Evolutionary conservation across 1,140 invertebrate species (phyloP).

Genomic region (Archivesica marissinica): DNA sequence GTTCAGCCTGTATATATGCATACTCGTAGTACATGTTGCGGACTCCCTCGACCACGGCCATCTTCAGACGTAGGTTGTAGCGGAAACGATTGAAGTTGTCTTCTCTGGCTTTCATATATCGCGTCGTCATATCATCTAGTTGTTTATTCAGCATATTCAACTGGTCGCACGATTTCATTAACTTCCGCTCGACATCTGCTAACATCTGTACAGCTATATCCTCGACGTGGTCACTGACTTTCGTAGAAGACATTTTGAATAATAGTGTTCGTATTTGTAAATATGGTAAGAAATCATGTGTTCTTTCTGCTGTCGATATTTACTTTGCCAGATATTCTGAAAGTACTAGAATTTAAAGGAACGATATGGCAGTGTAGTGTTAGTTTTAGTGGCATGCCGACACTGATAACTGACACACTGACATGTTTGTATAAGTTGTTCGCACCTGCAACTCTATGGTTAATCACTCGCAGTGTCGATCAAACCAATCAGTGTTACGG

Average conservation of each 20-base stretch:
- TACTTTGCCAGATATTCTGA: too few species aligned
- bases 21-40: slow-evolving; percentile 69
- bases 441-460: too few species aligned
- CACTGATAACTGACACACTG: background rate
- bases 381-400: too few species aligned
- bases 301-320: too few species aligned
- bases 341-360: too few species aligned
- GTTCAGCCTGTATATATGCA: slow-evolving; percentile 61
- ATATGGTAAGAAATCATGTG: too few species aligned
- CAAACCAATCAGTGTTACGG: too few species aligned
- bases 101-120: slow-evolving; percentile 61
- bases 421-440: slow-evolving; percentile 4
- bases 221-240: background rate
- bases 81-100: slow-evolving; percentile 56
- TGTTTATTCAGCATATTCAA: slow-evolving; percentile 59
- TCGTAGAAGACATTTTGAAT: background rate
- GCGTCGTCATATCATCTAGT: slow-evolving; percentile 39
- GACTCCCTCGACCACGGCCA: slow-evolving; percentile 65
- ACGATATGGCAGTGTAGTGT: too few species aligned
- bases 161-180: slow-evolving; percentile 61
- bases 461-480: too few species aligned
- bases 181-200: slow-evolving; percentile 48
- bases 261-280: too few species aligned
- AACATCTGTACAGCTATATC: background rate
- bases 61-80: slow-evolving; percentile 60